A percentile compares a stretch with the other conserved stretches of the same genome.
phyloP scores from a whole-genome alignment of 2,888 invertebrate genomes.

The Odontothrips loti region DNA sequence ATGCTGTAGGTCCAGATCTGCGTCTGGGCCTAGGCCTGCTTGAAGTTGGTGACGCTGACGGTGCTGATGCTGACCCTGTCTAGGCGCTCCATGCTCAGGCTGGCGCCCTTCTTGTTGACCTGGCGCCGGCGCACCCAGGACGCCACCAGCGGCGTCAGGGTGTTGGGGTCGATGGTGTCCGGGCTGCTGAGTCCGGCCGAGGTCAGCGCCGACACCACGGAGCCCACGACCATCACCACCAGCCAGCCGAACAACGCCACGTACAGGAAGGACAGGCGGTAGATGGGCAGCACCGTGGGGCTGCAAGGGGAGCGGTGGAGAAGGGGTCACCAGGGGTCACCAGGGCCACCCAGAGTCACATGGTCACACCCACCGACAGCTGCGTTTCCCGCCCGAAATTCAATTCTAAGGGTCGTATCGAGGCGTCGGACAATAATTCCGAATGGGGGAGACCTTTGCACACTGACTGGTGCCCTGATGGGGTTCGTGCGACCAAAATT shows the following conservation, averaged over 20 bases:
- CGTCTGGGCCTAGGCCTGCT: neutral
- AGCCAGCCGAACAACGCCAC: slow-evolving; percentile 68
- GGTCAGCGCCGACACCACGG: slow-evolving; percentile 57
- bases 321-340: neutral
- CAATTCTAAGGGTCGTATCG: too few species aligned
- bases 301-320: neutral
- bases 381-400: too few species aligned
- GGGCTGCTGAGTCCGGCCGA: slow-evolving; percentile 46
- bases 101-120: neutral
- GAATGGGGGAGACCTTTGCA: too few species aligned
- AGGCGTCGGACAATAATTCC: too few species aligned
- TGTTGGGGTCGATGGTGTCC: neutral
- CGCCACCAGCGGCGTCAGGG: neutral
- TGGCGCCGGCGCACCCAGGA: neutral
- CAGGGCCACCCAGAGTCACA: too few species aligned
- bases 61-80: neutral
- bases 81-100: neutral
- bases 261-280: slow-evolving; percentile 77
- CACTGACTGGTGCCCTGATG: too few species aligned
- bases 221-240: slow-evolving; percentile 64
- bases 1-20: too few species aligned
- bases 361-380: too few species aligned
- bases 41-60: neutral
- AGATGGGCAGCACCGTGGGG: slow-evolving; percentile 60
- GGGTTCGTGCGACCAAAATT: too few species aligned